A percentile compares a stretch with the other conserved stretches of the same genome.
These are phyloP conservation scores for Cotesia glomerata DNA, from an alignment of 1,140 invertebrate genomes.

Conservation along the genomic window DNA sequence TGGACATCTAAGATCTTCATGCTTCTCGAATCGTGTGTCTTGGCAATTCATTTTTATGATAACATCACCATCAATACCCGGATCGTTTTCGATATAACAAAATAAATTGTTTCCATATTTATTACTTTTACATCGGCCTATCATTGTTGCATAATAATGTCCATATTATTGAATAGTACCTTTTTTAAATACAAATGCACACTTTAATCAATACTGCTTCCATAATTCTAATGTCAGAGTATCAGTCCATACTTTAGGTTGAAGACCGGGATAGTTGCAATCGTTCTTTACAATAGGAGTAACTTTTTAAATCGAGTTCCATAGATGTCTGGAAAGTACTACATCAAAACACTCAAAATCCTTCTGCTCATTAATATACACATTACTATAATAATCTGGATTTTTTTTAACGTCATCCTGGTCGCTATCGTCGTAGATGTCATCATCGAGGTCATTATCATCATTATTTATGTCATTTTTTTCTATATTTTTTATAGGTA, in stretches of 20 bases:
- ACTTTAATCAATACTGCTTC: not conserved
- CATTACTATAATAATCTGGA: not conserved
- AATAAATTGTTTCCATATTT: not conserved
- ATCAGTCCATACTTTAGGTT: not conserved
- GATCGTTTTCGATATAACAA: not conserved
- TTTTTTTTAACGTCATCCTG: not conserved
- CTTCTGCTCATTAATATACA: no score
- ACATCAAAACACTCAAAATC: no score
- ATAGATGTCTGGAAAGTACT: no score
- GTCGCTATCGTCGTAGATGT: no score
- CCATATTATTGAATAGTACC: not conserved
- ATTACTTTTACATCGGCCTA: not conserved
- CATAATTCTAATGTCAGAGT: not conserved
- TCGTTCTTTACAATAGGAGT: no score
- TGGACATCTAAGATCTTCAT: not conserved
- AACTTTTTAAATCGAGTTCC: no score
- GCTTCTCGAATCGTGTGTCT: not conserved
- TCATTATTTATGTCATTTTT: no score
- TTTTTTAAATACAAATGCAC: not conserved
- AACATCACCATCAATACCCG: not conserved
- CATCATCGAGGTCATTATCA: no score
- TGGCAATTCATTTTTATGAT: not conserved
- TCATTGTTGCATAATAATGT: not conserved
- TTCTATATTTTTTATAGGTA: no score
- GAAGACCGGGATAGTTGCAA: not conserved